phyloP scores from a whole-genome alignment of 2,113 vertebrate genomes.

The Xenus cinereus region DNA sequence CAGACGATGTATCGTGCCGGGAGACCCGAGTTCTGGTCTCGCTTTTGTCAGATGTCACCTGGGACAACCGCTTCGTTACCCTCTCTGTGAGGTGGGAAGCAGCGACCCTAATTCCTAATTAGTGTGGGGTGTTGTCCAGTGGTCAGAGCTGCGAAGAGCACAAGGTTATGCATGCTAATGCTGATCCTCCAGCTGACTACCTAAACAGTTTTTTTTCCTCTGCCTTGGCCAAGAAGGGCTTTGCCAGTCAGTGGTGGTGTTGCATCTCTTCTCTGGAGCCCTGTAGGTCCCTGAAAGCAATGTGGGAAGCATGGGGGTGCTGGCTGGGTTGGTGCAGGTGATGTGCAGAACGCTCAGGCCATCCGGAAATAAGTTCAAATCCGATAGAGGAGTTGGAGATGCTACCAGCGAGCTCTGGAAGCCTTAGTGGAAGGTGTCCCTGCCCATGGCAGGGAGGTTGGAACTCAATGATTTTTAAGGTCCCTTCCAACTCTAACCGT shows the following conservation, averaged over 20 bases:
- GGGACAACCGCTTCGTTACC: background rate
- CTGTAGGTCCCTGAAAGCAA: rapidly evolving
- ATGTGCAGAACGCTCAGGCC: background rate
- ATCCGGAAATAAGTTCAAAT: background rate
- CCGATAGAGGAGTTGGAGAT: rapidly evolving
- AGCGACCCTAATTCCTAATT: background rate
- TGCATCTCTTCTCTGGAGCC: background rate
- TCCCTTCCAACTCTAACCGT: too few species aligned
- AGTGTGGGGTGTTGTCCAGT: background rate
- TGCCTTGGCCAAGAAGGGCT: background rate
- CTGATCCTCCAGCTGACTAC: background rate
- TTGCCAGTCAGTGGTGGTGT: background rate
- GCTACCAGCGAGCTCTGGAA: background rate
- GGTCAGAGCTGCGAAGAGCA: background rate
- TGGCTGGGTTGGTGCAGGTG: background rate
- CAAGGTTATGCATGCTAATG: background rate
- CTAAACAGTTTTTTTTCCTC: background rate
- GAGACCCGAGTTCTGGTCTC: background rate
- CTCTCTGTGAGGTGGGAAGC: background rate
- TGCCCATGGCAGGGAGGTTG: too few species aligned
- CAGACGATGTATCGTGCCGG: background rate
- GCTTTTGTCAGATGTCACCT: background rate
- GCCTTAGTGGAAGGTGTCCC: too few species aligned
- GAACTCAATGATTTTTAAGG: too few species aligned
- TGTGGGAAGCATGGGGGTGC: background rate